Evolutionary conservation across 2,888 invertebrate genomes (phyloP), one percentile per base, ranked within the genome.

Genomic region (Lissocephala sabroskyi): DNA sequence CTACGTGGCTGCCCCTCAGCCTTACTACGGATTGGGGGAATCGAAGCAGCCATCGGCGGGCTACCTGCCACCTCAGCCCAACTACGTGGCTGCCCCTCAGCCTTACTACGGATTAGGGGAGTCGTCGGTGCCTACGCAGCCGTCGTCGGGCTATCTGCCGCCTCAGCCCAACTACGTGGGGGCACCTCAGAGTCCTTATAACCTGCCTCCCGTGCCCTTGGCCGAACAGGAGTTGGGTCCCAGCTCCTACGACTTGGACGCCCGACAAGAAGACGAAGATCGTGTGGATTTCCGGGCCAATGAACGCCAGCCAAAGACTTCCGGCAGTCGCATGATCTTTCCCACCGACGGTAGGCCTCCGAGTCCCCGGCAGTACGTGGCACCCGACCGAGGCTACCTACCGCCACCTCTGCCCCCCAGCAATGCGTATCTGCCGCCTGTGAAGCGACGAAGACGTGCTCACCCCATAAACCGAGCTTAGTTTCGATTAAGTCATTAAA

Each of bases 401-500:
- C 9, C 35, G 7, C 48, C 13, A 18, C 28, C 10, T 40, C 14
- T 16, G 7, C 53, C 2, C 26, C 33, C 28, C 7, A n/a, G 14
- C 13, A 46, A 41, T 17, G 46, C 50, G 23, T 63, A 62, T 48
- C 33, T 48, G 44, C 43, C 60, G 37, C 45, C 64, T 11, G 49
- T 45, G 36, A 75, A 49, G 42, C 52, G 50, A 13, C 49, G 48
- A 17, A 49, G 56, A 42, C 42, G 40, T 7, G 45, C 51, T 28
- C 41, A 41, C 41, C 41, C n/a, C 45, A 41, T 57, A 48, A 48
- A 17, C 9, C 17, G 26, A 16, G 2, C 3, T 1, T 11, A 23
- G 17, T 28, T 32, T n/a, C n/a, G 50, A 70, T 70, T 62, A 66
- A 68, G 74, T 54, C 55, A 74, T 70, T 41, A 56, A 64, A 63